A percentile compares a stretch with the other conserved stretches of the same genome.
Evolutionary conservation across 1,140 invertebrate species (phyloP).

Genomic region (Anthonomus grandis): DNA sequence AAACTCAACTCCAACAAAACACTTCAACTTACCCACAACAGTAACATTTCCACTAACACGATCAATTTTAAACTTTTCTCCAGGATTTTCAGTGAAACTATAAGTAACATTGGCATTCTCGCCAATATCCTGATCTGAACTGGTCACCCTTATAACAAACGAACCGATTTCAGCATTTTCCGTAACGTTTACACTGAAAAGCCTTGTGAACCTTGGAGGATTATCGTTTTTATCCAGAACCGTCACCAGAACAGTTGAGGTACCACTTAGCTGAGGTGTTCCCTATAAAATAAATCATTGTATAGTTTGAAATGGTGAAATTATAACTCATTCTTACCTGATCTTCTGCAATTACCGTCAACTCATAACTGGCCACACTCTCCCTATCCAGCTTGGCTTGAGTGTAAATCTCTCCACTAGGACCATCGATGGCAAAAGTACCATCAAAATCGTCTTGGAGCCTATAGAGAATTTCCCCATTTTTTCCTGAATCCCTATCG

Average conservation of each 20-base stretch:
- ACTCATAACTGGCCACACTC: constrained; percentile 74
- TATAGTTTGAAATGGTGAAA: not conserved
- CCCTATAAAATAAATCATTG: constrained; percentile 56
- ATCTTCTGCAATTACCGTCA: constrained; percentile 59
- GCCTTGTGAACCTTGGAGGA: constrained; percentile 84
- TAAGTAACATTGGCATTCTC: constrained; percentile 87
- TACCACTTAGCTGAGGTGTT: constrained; percentile 74
- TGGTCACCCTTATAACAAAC: constrained; percentile 89
- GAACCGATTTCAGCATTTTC: constrained; percentile 91
- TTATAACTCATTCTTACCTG: constrained; percentile 8
- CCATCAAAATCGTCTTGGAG: constrained; percentile 72
- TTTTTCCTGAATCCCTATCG: constrained; percentile 84
- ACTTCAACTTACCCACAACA: constrained; percentile 55
- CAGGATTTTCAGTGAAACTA: constrained; percentile 82
- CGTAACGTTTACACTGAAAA: constrained; percentile 92
- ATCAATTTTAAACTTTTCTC: constrained; percentile 88
- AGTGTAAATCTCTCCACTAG: constrained; percentile 82
- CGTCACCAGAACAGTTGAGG: constrained; percentile 78
- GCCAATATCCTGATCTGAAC: constrained; percentile 83
- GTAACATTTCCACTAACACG: constrained; percentile 86
- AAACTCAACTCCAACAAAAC: no score
- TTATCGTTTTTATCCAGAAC: constrained; percentile 94
- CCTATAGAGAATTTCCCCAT: constrained; percentile 79
- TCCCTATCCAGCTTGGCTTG: constrained; percentile 92
- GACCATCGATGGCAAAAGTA: constrained; percentile 76